phyloP scores from a whole-genome alignment of 2,888 invertebrate genomes.

The Gastrophysa polygoni region DNA sequence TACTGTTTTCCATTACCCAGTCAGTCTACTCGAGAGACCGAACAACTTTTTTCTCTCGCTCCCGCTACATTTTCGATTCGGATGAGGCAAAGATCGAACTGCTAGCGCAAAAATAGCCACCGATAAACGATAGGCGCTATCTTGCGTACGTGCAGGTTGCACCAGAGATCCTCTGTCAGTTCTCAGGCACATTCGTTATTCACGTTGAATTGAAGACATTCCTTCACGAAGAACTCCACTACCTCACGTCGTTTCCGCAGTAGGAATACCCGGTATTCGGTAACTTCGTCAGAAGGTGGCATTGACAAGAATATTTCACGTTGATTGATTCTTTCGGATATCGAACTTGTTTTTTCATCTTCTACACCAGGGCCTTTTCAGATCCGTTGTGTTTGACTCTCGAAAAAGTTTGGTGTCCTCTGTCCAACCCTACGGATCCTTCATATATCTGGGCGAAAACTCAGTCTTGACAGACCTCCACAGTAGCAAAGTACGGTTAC shows the following conservation, averaged over 20 bases:
- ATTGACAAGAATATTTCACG: neutral
- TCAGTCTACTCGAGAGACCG: neutral
- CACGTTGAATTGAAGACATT: conserved; percentile 54
- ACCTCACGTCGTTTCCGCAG: conserved; percentile 2
- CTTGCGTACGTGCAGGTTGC: conserved; percentile 47
- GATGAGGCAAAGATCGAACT: neutral
- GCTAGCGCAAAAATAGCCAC: conserved; percentile 33
- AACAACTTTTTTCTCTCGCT: neutral
- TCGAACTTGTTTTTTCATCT: no score
- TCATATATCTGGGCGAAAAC: no score
- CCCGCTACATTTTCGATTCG: neutral
- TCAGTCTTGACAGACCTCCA: no score
- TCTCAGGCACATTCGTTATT: conserved; percentile 52
- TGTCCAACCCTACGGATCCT: no score
- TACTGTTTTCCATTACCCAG: no score
- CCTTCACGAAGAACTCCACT: conserved; percentile 46
- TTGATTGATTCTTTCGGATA: neutral
- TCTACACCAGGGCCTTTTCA: no score
- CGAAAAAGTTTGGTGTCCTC: no score
- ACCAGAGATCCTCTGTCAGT: conserved; percentile 47
- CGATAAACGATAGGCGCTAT: conserved; percentile 41
- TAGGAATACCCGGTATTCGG: neutral
- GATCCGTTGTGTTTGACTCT: no score
- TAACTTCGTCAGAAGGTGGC: no score
- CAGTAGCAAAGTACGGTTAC: no score